Base-by-base conservation (phyloP, 2,888 invertebrate genomes). In the Gnatocerus cornutus region DNA sequence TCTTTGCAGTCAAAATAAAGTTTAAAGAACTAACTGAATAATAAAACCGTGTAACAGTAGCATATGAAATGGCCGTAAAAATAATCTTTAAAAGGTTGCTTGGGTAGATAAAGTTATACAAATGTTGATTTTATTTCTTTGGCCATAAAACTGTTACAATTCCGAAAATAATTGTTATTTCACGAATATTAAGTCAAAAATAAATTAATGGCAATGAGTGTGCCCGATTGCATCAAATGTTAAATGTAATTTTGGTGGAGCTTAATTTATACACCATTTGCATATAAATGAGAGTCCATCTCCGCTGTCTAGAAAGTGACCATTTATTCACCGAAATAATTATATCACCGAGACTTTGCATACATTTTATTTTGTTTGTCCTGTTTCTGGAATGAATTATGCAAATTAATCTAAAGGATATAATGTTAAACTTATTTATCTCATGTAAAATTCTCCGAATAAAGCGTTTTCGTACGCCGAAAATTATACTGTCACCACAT, bases 251-350 rank as follows among this genome's bases (percentile, higher is more conserved):
- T 78, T 77, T 74, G 74, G 73, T 72, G 73, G 76, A 79, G 79
- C 77, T 75, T 77, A 80, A 79, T 79, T 79, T 76, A 77, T 78
- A 77, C 73, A 73, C 77, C 76, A 80, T 80, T 80, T 80, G 77
- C 80, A 80, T 80, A 77, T 80, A 80, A 80, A 80, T 80, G 78
- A 79, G 77, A 78, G 77, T 79, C 74, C 73, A 74, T 76, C 75
- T 76, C 72, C 62, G 74, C 72, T 75, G 73, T 76, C 73, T 73
- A 74, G 71, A 73, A 76, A 79, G 75, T 78, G 79, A 78, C 78
- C 79, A 78, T 79, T 80, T 77, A 79, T 79, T 76, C 75, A 72
- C 75, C 73, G 71, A 73, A 75, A 74, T 76, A 80, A 80, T 80
- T 79, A 79, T 76, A 77, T 78, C 76, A 75, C 71, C 64, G 72